Evolutionary conservation across 2,113 vertebrate species (phyloP), one percentile per base, ranked within the genome.

Genomic region (Eubucco bourcierii): DNA sequence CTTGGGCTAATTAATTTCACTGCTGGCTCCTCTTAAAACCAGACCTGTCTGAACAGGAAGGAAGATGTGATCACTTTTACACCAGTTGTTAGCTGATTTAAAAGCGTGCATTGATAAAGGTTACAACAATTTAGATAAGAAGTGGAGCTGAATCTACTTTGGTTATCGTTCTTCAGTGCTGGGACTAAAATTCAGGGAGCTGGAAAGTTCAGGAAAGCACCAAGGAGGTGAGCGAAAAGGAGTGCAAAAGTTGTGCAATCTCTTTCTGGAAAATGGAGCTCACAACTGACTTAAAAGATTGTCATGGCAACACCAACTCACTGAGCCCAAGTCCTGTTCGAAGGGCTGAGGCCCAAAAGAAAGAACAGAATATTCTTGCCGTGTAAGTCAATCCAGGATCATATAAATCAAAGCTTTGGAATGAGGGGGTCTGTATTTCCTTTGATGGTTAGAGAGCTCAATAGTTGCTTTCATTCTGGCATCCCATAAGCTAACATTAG

Each of bases 401-500:
- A 12, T 55, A 80, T 94, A 92, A 95, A 87, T 88, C 83, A 76
- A 90, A 93, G 52, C 66, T 74, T 71, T 66, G 47, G 80, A 66
- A 71, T 71, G 58, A 85, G 46, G 83, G 60, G 75, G 72, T 79
- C 82, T 87, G 74, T 55, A 37, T 89, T 92, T 88, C 90, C 90
- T 96, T 95, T 94, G 88, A 97, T 95, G 93, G 87, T 90, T 50
- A 72, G 63, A 80, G 55, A 82, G 59, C 77, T 96, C 92, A 95
- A 96, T 97, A 75, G 95, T 55, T 91, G 87, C 93, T 95, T 97
- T 95, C 96, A 96, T 93, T 95, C 91, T 78, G 87, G 76, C 79
- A 84, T 68, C 84, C 68, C 76, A 34, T 66, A 94, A 88, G 71
- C 89, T 91, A 94, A 93, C 89, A 74, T 94, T 92, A 93, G 84